Percentiles rank a stretch among this genome's conserved stretches.
Conservation (phyloP, 2,113 vertebrate genomes). For the Lynx canadensis region DNA sequence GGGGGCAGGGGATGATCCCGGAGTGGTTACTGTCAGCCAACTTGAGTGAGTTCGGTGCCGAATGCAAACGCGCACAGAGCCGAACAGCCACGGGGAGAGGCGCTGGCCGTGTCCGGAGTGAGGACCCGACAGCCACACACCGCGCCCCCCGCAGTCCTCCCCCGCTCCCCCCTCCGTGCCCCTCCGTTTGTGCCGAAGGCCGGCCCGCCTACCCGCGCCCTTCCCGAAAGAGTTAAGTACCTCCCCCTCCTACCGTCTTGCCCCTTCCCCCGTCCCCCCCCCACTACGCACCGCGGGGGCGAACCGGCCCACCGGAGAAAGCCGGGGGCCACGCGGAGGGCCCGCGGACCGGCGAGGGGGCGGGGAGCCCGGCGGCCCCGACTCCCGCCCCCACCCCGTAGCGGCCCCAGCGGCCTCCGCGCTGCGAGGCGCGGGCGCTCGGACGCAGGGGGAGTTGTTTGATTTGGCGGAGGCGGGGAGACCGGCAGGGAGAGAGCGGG, state of each 20-base stretch:
- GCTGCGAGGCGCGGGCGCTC: slow-evolving; percentile 63
- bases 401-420: slow-evolving; percentile 78
- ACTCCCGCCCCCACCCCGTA: slow-evolving; percentile 70
- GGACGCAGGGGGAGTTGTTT: slow-evolving; percentile 79
- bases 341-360: neutral
- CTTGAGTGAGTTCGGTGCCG: slow-evolving; percentile 22
- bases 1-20: neutral
- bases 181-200: neutral
- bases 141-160: neutral
- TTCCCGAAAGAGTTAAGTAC: slow-evolving; percentile 80
- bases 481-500: neutral
- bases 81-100: neutral
- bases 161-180: neutral
- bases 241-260: neutral
- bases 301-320: slow-evolving; percentile 80
- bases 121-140: neutral
- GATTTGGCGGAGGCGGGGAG: slow-evolving; percentile 82
- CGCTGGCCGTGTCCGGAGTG: neutral
- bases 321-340: neutral
- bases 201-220: slow-evolving; percentile 15
- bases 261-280: neutral
- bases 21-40: neutral
- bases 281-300: slow-evolving; percentile 72
- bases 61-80: neutral
- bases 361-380: slow-evolving; percentile 68